Conservation (phyloP, 2,888 invertebrate species). For the Eristalis arbustorum region DNA sequence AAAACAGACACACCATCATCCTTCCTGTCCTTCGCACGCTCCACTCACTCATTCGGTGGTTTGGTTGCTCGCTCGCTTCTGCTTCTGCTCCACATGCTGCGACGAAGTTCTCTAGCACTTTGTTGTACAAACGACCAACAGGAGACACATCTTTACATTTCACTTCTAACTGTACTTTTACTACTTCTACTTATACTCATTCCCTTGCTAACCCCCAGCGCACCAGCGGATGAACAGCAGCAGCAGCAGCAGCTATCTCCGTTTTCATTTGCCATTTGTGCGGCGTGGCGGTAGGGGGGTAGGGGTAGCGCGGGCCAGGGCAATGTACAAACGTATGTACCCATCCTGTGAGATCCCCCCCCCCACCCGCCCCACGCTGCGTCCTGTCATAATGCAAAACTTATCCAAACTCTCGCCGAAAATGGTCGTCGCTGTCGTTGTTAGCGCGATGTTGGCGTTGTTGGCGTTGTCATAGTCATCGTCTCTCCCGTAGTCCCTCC, state of each 20-base stretch:
- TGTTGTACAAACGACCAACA: slow-evolving; percentile 69
- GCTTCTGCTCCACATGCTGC: slow-evolving; percentile 18
- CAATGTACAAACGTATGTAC: slow-evolving; percentile 11
- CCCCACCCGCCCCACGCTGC: neutral
- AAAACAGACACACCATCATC: slow-evolving; percentile 23
- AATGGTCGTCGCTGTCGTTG: slow-evolving; percentile 27
- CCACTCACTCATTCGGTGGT: neutral
- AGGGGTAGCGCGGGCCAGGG: neutral
- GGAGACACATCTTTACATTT: slow-evolving; percentile 71
- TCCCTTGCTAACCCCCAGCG: neutral
- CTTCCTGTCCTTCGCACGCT: neutral
- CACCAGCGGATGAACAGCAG: slow-evolving; percentile 30
- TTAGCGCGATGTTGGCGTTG: slow-evolving; percentile 17
- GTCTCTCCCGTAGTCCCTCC: slow-evolving; percentile 35
- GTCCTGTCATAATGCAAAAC: slow-evolving; percentile 69
- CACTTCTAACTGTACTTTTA: slow-evolving; percentile 68
- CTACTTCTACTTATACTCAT: slow-evolving; percentile 32
- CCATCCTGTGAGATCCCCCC: neutral
- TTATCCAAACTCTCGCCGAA: slow-evolving; percentile 65
- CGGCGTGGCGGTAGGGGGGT: neutral
- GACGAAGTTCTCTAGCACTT: slow-evolving; percentile 52
- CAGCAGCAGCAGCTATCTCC: slow-evolving; percentile 46
- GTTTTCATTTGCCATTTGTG: slow-evolving; percentile 64
- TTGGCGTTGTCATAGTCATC: slow-evolving; percentile 5
- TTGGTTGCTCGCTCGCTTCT: neutral